phyloP scores from a whole-genome alignment of 1,140 invertebrate species.

The Caerostris darwini region DNA sequence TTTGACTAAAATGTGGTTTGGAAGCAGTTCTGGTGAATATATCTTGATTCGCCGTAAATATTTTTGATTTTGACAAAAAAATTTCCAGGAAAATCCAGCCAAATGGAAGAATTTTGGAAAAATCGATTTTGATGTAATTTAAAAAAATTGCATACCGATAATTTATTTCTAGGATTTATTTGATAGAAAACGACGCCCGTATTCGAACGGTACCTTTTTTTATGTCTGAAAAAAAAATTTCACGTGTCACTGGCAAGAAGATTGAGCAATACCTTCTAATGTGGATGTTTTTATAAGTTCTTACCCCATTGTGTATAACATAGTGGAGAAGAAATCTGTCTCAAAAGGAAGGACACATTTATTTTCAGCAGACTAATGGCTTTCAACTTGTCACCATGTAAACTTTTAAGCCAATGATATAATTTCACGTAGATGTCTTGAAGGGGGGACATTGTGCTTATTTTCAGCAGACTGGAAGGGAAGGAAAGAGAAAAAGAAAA shows the following conservation, averaged over 20 bases:
- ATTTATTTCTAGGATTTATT: no score
- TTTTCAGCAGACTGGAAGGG: background rate
- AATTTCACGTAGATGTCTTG: background rate
- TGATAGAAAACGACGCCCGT: no score
- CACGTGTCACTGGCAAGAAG: background rate
- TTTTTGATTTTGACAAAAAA: no score
- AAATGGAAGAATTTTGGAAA: no score
- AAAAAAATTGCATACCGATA: no score
- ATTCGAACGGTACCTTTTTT: no score
- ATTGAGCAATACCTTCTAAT: background rate
- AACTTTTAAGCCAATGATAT: background rate
- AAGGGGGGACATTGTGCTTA: background rate
- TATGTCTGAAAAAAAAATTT: no score
- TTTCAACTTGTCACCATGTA: background rate
- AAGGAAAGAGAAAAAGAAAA: background rate
- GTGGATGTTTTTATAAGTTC: background rate
- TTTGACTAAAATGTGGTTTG: no score
- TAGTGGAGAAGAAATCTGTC: background rate
- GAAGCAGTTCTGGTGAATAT: no score
- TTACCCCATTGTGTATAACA: background rate
- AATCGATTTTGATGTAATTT: no score
- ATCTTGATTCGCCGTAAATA: no score
- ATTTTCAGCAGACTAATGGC: conserved; percentile 1
- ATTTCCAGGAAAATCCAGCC: no score
- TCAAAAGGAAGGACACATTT: background rate